Evolutionary conservation across 1,140 invertebrate species (phyloP).

Genomic region (Nixonia krombeini): DNA sequence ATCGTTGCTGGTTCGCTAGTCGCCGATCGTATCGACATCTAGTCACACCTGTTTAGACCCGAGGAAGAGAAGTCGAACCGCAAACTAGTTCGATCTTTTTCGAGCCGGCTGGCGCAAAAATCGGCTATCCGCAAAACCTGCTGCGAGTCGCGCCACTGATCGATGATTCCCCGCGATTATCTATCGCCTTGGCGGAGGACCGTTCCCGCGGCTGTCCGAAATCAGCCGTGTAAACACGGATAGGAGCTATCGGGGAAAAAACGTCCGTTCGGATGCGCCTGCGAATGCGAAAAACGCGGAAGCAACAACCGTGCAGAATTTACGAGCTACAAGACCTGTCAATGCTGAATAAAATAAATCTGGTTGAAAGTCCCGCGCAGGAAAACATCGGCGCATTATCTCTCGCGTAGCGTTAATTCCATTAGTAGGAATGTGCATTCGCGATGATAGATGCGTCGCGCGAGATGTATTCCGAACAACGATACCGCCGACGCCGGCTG

Average conservation of each 20-base stretch:
- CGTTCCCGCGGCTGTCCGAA: no score
- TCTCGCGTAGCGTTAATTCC: no score
- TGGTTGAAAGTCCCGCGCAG: slow-evolving; percentile 38
- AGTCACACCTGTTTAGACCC: slow-evolving; percentile 50
- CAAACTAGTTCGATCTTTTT: slow-evolving; percentile 44
- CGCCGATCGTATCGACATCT: slow-evolving; percentile 48
- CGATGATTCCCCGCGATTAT: background rate
- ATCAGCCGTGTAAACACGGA: background rate
- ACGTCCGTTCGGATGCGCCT: no score
- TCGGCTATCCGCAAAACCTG: slow-evolving; percentile 25
- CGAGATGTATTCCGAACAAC: slow-evolving; percentile 6
- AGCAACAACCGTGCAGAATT: slow-evolving; percentile 40
- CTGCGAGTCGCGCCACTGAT: slow-evolving; percentile 12
- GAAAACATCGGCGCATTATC: slow-evolving; percentile 33
- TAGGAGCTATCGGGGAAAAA: no score
- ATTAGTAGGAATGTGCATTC: slow-evolving; percentile 42
- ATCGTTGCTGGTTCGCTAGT: slow-evolving; percentile 18
- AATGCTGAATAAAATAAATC: slow-evolving; percentile 40
- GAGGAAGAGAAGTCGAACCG: slow-evolving; percentile 14
- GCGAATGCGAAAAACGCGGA: slow-evolving; percentile 49
- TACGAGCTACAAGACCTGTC: slow-evolving; percentile 44
- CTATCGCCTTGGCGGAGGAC: slow-evolving; percentile 4
- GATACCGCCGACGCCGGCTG: slow-evolving; percentile 17
- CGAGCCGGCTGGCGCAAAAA: slow-evolving; percentile 19
- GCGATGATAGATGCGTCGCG: slow-evolving; percentile 10